These are phyloP conservation scores for Coccyzus lansbergi DNA, from an alignment of 2,797 vertebrate genomes.

Conservation along the genomic window DNA sequence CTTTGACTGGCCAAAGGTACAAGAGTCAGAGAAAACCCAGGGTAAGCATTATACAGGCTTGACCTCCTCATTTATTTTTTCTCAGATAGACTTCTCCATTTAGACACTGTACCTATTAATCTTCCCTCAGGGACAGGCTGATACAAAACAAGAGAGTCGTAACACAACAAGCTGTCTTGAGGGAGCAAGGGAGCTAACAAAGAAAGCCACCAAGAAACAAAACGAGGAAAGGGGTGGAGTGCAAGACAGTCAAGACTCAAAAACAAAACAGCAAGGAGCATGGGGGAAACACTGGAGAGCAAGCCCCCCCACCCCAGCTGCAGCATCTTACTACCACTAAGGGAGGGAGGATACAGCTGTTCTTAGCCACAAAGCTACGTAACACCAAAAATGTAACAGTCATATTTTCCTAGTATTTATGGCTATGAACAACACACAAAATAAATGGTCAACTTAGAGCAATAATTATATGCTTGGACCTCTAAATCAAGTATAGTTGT, in stretches of 20 bases:
- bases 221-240: background rate
- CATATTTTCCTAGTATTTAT: background rate
- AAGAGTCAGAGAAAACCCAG: background rate
- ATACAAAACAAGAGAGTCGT: background rate
- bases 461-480: background rate
- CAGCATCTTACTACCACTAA: background rate
- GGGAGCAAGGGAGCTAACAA: background rate
- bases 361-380: background rate
- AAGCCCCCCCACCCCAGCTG: background rate
- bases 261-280: background rate
- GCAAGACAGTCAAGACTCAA: background rate
- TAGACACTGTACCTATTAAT: background rate
- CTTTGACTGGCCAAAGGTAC: background rate
- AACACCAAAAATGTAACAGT: background rate
- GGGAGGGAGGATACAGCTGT: background rate
- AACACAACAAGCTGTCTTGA: background rate
- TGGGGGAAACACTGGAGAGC: background rate
- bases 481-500: background rate
- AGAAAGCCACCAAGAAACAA: background rate
- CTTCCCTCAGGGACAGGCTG: background rate
- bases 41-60: accelerated
- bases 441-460: background rate
- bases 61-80: background rate
- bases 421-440: background rate
- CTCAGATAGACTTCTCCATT: background rate